Conservation (phyloP, 1,140 invertebrate genomes). For the Lepidostoma basale region DNA sequence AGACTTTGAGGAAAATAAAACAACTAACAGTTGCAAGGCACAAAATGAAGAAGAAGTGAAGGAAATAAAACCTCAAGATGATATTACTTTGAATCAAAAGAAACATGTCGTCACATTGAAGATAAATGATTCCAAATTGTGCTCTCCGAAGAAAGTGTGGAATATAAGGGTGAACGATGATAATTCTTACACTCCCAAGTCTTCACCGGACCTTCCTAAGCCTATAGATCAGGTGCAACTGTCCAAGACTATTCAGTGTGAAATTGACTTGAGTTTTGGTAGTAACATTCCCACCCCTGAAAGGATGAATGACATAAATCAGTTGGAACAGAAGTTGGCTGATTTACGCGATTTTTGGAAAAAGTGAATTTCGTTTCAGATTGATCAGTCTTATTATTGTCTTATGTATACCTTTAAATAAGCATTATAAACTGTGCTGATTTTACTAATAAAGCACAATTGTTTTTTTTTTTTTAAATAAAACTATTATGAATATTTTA, state of each 20-base stretch:
- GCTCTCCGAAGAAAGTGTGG: conserved; percentile 51
- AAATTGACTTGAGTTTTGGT: conserved; percentile 41
- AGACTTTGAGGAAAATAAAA: conserved; percentile 13
- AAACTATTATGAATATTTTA: no score
- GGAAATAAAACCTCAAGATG: background rate
- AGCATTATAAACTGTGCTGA: no score
- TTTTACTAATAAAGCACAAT: no score
- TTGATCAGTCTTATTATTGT: no score
- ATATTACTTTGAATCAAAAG: conserved; percentile 29
- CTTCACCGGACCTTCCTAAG: no score
- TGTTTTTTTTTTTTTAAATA: no score
- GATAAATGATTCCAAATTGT: conserved; percentile 48
- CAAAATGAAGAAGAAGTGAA: background rate
- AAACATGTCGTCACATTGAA: conserved; percentile 49
- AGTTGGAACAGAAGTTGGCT: conserved; percentile 54
- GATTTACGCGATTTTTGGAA: conserved; percentile 41
- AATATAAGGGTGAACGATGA: conserved; percentile 48
- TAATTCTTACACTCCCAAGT: conserved; percentile 43
- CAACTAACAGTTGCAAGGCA: background rate
- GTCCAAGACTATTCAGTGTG: conserved; percentile 27
- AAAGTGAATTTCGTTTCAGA: conserved; percentile 10
- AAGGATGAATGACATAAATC: conserved; percentile 55
- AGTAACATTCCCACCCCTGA: conserved; percentile 54
- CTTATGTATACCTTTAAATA: no score
- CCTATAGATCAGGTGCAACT: background rate